These are phyloP conservation scores for Elephantulus edwardii DNA, from an alignment of 2,113 vertebrate genomes.

Conservation along the genomic window DNA sequence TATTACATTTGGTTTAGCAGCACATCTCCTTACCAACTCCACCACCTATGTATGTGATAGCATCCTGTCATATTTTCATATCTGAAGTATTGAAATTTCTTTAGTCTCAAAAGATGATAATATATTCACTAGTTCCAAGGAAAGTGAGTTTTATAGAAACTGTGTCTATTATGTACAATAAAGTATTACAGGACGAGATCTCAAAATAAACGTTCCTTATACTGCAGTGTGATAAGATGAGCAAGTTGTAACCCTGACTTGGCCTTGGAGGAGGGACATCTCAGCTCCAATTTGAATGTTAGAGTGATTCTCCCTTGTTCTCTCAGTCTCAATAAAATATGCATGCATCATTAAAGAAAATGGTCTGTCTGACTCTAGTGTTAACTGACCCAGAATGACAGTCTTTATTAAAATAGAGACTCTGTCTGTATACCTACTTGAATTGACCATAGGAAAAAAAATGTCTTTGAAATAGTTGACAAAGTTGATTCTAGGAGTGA, in stretches of 20 bases:
- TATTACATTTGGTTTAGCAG: too few relatives aligned
- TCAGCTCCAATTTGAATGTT: rapidly evolving
- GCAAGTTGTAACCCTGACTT: neutral
- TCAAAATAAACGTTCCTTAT: neutral
- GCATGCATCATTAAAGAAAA: neutral
- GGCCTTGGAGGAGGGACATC: neutral
- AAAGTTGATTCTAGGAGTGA: slow-evolving; percentile 23
- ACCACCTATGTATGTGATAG: neutral
- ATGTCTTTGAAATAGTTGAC: slow-evolving; percentile 28
- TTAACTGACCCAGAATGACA: neutral
- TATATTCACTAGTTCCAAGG: neutral
- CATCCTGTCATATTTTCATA: neutral
- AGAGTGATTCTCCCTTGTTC: too few relatives aligned
- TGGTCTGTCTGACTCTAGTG: neutral
- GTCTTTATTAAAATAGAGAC: neutral
- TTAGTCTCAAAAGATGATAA: neutral
- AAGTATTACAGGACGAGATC: neutral
- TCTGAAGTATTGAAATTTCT: neutral
- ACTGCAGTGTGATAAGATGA: neutral
- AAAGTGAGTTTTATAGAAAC: neutral
- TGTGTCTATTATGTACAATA: rapidly evolving
- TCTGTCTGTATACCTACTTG: neutral
- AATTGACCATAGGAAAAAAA: neutral
- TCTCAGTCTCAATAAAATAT: too few relatives aligned
- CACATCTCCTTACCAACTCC: too few relatives aligned